Evolutionary conservation across 1,140 invertebrate species (phyloP), one percentile per base, ranked within the genome.

Genomic region (Aphelinus certus): DNA sequence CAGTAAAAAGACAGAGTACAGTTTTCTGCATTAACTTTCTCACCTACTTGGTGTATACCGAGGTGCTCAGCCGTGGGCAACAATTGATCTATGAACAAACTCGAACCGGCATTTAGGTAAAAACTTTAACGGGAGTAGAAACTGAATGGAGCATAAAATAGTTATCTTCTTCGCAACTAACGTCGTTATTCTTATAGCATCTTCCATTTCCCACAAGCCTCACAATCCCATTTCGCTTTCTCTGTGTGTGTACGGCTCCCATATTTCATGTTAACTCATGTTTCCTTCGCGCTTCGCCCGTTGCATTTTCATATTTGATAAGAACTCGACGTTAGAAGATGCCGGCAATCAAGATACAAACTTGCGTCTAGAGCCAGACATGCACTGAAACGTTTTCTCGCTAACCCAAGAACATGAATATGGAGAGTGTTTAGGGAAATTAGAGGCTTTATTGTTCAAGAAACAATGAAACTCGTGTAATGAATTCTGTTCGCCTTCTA

Each of bases 61-160:
- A 43, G 26, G 65, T 51, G 43, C 68, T 55, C 64, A 48, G 26
- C 26, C 46, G 6, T 6, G 6, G 51, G 42, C 7, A 47, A 63
- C 42, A 9, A 47, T 45, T 57, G 72, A 68, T 79, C 73, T 53
- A 58, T 46, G 66, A 68, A 74, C 72, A 70, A 75, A 75, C 66
- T 65, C 62, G 51, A 63, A 71, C 45, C 56, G 42, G 58, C 74
- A 73, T 77, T 79, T 73, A 79, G 61, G 74, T 76, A 80, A 73
- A 81, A 82, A 78, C 60, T 67, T 81, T 77, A 81, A 77, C 69
- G 63, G 61, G 71, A 62, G 49, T 64, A 70, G 70, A 76, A 75
- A 67, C 61, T 76, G 58, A 75, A 80, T 76, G 72, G 77, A 74
- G 60, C 76, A 81, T 81, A 81, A 82, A 82, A 82, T 76, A 78